A percentile compares a stretch with the other conserved stretches of the same genome.
phyloP scores from a whole-genome alignment of 1,140 invertebrate genomes.

The Achroia grisella region DNA sequence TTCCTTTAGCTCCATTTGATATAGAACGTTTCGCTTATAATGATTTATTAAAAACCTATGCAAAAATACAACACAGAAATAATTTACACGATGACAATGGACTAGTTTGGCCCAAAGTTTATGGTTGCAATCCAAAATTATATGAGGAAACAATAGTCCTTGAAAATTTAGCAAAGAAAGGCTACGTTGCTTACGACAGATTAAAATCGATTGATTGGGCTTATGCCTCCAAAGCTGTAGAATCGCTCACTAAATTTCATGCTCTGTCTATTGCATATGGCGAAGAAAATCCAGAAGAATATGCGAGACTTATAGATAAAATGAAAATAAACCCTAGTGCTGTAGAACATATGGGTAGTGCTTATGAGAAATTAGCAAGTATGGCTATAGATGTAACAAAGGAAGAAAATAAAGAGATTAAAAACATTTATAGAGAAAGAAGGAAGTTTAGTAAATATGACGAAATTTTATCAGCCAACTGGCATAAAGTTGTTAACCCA shows the following conservation, averaged over 20 bases:
- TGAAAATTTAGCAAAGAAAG: constrained; percentile 18
- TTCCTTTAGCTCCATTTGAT: neutral
- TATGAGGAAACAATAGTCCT: constrained; percentile 21
- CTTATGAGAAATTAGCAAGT: neutral
- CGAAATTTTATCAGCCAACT: neutral
- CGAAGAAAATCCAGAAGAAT: constrained; percentile 8
- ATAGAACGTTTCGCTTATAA: neutral
- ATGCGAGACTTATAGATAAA: neutral
- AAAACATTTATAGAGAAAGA: neutral
- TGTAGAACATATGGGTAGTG: neutral
- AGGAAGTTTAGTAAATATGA: neutral
- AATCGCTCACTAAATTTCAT: constrained; percentile 24
- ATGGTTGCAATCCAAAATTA: constrained; percentile 12
- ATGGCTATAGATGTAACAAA: neutral
- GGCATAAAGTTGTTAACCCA: constrained; percentile 4
- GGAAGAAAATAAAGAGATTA: constrained; percentile 9
- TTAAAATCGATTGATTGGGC: constrained; percentile 19
- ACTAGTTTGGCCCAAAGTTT: constrained; percentile 16
- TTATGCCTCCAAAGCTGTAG: constrained; percentile 14
- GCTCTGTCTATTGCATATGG: constrained; percentile 20
- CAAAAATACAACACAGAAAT: constrained; percentile 15
- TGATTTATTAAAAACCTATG: constrained; percentile 9
- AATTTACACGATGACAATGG: constrained; percentile 13
- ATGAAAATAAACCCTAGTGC: neutral
- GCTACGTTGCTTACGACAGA: constrained; percentile 18